Percentiles rank a stretch among this genome's conserved stretches.
These are phyloP conservation scores for Gallinago nigripennis DNA, from an alignment of 2,797 vertebrate species.

Conservation along the genomic window DNA sequence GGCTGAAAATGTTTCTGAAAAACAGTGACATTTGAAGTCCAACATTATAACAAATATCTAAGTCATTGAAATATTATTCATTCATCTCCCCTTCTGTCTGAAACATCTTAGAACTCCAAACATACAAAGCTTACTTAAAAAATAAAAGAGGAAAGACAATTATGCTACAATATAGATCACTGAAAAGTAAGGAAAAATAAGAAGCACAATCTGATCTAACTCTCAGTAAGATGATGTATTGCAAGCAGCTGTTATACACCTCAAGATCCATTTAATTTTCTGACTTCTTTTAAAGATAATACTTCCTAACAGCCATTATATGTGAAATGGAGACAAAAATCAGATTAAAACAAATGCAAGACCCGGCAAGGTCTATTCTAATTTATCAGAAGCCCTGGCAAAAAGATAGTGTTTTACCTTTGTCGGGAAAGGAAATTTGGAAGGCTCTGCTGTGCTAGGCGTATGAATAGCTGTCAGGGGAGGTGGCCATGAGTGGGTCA, in stretches of 20 bases:
- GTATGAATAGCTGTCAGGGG: conserved; percentile 88
- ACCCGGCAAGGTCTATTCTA: neutral
- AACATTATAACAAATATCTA: neutral
- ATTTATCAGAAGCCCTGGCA: neutral
- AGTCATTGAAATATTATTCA: neutral
- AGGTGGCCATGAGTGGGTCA: conserved; percentile 93
- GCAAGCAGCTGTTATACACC: neutral
- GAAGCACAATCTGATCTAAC: neutral
- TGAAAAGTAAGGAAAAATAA: neutral
- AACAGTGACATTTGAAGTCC: neutral
- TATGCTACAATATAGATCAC: neutral
- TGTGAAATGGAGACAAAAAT: neutral
- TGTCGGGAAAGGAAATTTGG: conserved; percentile 81
- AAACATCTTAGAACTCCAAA: neutral
- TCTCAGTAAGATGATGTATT: neutral
- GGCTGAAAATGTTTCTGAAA: neutral
- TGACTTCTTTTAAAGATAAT: neutral
- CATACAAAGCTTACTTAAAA: neutral
- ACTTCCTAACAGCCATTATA: neutral
- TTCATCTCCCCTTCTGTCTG: neutral
- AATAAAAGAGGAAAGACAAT: neutral
- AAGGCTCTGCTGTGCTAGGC: conserved; percentile 80
- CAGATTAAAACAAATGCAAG: neutral
- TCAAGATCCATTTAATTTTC: neutral
- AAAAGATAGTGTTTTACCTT: conserved; percentile 78